Evolutionary conservation across 2,797 vertebrate genomes (phyloP), one percentile per base, ranked within the genome.

Genomic region (Lacerta viridis): DNA sequence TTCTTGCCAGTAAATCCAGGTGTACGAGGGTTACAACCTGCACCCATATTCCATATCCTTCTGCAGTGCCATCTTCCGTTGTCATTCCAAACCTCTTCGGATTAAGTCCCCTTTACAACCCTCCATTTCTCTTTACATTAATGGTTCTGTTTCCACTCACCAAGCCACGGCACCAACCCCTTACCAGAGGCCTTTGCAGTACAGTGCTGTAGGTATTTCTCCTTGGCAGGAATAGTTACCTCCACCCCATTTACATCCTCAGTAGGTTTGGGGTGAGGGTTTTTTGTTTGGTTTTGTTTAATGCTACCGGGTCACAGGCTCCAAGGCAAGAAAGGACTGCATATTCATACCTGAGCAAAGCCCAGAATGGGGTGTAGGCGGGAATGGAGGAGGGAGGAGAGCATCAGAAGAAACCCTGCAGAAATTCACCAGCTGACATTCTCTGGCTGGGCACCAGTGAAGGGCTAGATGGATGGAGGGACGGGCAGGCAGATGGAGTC

Each of bases 161-260:
- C 36, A 9, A 78, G 87, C 66, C 61, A 79, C 50, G 59, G 3
- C 55, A 23, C 10, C n/a, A 50, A 43, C 27, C 46, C 46, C 64
- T 55, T n/a, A 27, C 41, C 59, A 85, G 77, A 80, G 18, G 78
- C 83, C 86, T 87, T 85, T 85, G 78, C 69, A 7, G 69, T 81
- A 80, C 33, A 55, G 36, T 15, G 50, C 50, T 55, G 50, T 68
- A 69, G 79, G 66, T 64, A 82, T 82, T 85, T 80, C 18, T 76
- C 18, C 79, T 61, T 68, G 71, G 29, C 68, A 84, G 61, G 17
- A 61, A 80, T 15, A 15, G 17, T 80, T 61, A 46, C 33, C 43
- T 18, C 77, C 69, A 64, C 33, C 69, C 83, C 72, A 72, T 66
- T 71, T 64, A 80, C 29, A 76, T 17, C 55, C 61, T 27, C 41